These are phyloP conservation scores for Montipora foliosa DNA, from an alignment of 64 coral and sea anemone species.

Conservation along the genomic window DNA sequence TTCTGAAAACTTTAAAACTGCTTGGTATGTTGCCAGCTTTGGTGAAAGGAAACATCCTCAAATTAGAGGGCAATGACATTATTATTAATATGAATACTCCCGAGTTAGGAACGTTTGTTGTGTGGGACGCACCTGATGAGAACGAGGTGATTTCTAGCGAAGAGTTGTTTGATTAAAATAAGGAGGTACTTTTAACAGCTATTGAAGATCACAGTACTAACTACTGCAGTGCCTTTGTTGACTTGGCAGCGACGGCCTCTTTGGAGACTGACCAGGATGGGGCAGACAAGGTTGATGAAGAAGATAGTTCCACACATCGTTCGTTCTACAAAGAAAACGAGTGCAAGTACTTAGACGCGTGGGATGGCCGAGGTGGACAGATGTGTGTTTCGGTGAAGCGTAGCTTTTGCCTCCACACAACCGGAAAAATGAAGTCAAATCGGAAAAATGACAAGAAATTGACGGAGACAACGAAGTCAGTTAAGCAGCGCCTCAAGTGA, in stretches of 20 bases:
- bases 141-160: background rate
- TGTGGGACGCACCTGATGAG: constrained; percentile 41
- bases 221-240: background rate
- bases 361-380: no score
- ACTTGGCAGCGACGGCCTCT: background rate
- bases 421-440: no score
- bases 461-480: no score
- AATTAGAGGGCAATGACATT: background rate
- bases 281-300: background rate
- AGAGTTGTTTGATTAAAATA: constrained; percentile 2
- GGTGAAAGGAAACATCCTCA: background rate
- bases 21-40: no score
- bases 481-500: no score
- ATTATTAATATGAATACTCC: background rate
- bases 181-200: background rate
- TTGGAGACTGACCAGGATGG: background rate
- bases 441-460: no score
- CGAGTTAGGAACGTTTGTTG: background rate
- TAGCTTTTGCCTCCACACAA: no score
- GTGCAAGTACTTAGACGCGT: constrained; percentile 1
- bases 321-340: background rate
- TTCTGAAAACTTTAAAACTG: no score
- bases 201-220: background rate
- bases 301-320: constrained; percentile 1
- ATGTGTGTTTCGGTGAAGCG: no score